Percentiles rank a stretch among this genome's conserved stretches.
Evolutionary conservation across 1,140 invertebrate species (phyloP).

Genomic region (Holcopasites calliopsidis): DNA sequence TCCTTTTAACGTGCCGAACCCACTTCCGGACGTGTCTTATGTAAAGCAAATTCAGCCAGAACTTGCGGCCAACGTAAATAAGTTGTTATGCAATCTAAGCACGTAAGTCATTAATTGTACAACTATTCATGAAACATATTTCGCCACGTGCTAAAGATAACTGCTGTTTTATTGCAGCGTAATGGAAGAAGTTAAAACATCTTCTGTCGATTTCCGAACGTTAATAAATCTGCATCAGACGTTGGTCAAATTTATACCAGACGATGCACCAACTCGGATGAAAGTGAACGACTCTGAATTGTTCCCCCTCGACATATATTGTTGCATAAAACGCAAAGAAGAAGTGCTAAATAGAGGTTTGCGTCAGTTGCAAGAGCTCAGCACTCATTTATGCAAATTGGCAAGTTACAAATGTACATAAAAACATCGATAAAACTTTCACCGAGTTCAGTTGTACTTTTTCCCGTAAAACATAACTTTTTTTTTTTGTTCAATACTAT

Average conservation of each 20-base stretch:
- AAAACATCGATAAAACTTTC: neutral
- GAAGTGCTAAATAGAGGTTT: constrained; percentile 62
- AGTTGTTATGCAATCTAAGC: constrained; percentile 63
- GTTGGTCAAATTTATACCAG: constrained; percentile 63
- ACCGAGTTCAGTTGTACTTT: neutral
- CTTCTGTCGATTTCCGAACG: constrained; percentile 48
- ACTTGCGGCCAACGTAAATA: constrained; percentile 62
- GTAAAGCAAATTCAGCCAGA: constrained; percentile 60
- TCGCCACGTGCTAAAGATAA: too few species aligned
- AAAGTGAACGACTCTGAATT: constrained; percentile 24
- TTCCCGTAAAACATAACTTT: neutral
- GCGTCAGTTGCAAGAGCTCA: constrained; percentile 71
- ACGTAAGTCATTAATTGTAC: constrained; percentile 59
- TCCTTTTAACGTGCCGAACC: constrained; percentile 47
- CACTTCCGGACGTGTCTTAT: constrained; percentile 25
- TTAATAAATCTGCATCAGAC: constrained; percentile 61
- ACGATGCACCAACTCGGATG: neutral
- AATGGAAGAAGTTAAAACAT: constrained; percentile 55
- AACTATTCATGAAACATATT: neutral
- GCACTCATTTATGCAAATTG: constrained; percentile 67
- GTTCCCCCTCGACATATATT: constrained; percentile 69
- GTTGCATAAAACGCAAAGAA: constrained; percentile 68
- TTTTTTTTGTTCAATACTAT: neutral
- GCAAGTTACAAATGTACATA: constrained; percentile 51
- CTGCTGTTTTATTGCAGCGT: constrained; percentile 35